Conservation (phyloP, 2,113 vertebrate species). For the Tachysurus vachellii region DNA sequence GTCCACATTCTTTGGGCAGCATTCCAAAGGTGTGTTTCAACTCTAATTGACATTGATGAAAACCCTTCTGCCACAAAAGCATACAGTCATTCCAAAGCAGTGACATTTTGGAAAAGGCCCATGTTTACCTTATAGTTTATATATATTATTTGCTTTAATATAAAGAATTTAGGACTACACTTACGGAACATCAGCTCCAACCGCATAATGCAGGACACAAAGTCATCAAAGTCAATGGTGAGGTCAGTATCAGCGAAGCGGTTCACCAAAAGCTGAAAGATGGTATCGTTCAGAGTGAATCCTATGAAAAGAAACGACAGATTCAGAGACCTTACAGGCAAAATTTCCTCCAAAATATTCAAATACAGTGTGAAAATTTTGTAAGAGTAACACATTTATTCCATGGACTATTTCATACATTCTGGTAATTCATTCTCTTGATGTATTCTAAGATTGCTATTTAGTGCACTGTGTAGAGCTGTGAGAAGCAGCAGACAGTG, state of each 20-base stretch:
- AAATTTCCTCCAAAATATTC: background rate
- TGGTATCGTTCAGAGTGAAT: conserved; percentile 79
- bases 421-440: background rate
- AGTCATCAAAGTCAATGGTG: conserved; percentile 83
- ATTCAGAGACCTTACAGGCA: background rate
- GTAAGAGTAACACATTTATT: background rate
- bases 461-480: background rate
- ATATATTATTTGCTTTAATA: too few relatives aligned
- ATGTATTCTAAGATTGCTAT: background rate
- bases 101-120: background rate
- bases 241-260: conserved; percentile 73
- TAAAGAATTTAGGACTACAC: conserved; percentile 43
- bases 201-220: conserved; percentile 80
- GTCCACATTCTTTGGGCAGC: too few relatives aligned
- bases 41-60: too few relatives aligned
- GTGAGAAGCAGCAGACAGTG: background rate
- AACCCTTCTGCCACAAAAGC: background rate
- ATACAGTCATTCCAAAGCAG: background rate
- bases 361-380: background rate
- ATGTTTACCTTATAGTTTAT: background rate
- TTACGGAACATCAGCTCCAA: conserved; percentile 90
- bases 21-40: too few relatives aligned
- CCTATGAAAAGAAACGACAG: conserved; percentile 64
- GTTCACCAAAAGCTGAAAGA: conserved; percentile 78
- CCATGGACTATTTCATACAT: background rate